Evolutionary conservation across 2,113 vertebrate genomes (phyloP).

Genomic region (Hystrix cristata): DNA sequence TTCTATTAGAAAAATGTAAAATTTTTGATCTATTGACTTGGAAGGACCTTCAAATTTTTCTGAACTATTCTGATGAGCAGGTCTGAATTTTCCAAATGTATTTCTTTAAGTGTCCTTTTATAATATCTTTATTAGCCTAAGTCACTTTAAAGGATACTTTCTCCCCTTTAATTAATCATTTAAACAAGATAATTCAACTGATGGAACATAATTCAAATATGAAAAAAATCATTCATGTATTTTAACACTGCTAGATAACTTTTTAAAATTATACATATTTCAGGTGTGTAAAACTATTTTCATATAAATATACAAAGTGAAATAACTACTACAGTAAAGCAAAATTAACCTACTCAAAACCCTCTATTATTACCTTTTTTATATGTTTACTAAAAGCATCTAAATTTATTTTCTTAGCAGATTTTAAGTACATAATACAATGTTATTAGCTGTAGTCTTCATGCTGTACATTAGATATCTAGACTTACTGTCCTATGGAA

Average conservation of each 20-base stretch:
- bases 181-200: background rate
- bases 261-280: constrained; percentile 50
- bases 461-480: background rate
- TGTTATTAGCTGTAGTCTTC: background rate
- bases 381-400: background rate
- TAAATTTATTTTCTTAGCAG: background rate
- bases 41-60: background rate
- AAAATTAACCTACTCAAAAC: background rate
- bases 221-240: constrained; percentile 84
- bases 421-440: background rate
- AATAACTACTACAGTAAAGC: background rate
- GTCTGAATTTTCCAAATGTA: background rate
- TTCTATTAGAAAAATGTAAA: constrained; percentile 41
- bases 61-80: constrained; percentile 6
- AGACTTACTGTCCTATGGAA: background rate
- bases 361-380: background rate
- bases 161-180: constrained; percentile 77
- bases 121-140: constrained; percentile 82
- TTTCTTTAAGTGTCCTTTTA: constrained; percentile 68
- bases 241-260: constrained; percentile 85
- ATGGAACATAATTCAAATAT: constrained; percentile 81
- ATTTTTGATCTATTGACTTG: constrained; percentile 5
- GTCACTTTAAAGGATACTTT: constrained; percentile 77
- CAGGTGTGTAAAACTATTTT: background rate
- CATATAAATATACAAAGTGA: background rate